Evolutionary conservation across 2,113 vertebrate species (phyloP).

Genomic region (Elephas maximus): DNA sequence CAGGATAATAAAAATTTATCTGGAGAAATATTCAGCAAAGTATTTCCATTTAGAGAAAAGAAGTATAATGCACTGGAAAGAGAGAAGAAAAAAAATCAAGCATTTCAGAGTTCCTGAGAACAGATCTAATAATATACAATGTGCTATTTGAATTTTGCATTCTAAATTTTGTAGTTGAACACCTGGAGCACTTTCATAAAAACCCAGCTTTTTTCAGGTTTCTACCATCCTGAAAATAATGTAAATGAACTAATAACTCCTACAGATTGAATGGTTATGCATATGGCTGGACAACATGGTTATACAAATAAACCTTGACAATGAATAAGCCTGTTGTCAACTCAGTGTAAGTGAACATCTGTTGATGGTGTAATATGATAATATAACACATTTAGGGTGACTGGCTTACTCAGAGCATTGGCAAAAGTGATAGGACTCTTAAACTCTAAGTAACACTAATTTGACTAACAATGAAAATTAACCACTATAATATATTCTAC

Average conservation of each 20-base stretch:
- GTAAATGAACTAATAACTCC: slow-evolving; percentile 54
- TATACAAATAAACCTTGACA: slow-evolving; percentile 67
- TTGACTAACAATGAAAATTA: neutral
- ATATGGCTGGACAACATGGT: slow-evolving; percentile 59
- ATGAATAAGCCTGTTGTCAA: slow-evolving; percentile 63
- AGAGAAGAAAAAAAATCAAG: neutral
- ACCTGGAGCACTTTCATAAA: slow-evolving; percentile 46
- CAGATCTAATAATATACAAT: neutral
- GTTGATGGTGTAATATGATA: slow-evolving; percentile 39
- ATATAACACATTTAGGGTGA: neutral
- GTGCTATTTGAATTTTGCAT: neutral
- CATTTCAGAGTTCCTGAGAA: neutral
- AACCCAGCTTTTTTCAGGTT: neutral
- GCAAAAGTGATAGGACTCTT: neutral
- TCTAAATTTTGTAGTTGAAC: slow-evolving; percentile 43
- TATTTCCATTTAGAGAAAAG: neutral
- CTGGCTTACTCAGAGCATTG: neutral
- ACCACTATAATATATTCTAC: neutral
- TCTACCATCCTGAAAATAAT: slow-evolving; percentile 38
- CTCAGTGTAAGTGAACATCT: slow-evolving; percentile 53
- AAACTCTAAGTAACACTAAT: neutral
- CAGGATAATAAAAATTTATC: neutral
- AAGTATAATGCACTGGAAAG: neutral
- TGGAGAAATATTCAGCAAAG: neutral
- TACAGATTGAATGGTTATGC: slow-evolving; percentile 42